phyloP scores from a whole-genome alignment of 2,797 vertebrate species.

The Onychomys arenicola region DNA sequence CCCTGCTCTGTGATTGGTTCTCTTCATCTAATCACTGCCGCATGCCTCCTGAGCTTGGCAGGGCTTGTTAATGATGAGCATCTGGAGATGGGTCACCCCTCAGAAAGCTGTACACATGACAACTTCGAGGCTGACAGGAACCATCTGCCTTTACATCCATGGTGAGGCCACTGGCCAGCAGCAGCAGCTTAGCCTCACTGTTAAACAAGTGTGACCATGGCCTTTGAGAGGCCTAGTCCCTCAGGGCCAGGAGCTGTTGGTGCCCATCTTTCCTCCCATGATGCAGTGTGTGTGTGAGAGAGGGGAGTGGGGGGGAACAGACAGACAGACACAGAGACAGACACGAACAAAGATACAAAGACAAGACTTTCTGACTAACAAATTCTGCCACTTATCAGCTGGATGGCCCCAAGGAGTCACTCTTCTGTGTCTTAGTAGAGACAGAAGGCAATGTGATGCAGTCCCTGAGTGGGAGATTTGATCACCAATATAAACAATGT shows the following conservation, averaged over 20 bases:
- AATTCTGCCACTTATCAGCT: background rate
- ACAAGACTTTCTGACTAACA: background rate
- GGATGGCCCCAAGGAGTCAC: background rate
- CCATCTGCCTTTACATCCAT: too few species aligned
- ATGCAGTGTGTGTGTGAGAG: too few species aligned
- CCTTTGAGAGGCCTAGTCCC: background rate
- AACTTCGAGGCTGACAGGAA: background rate
- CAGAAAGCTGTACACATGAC: background rate
- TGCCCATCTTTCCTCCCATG: background rate
- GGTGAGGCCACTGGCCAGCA: background rate
- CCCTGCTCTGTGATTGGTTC: background rate
- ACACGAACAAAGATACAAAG: background rate
- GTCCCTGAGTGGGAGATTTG: background rate
- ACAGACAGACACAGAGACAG: background rate
- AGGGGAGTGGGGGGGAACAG: too few species aligned
- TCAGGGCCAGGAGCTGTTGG: background rate
- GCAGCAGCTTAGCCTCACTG: background rate
- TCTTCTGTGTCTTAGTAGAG: background rate
- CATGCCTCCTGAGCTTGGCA: background rate
- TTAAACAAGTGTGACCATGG: background rate
- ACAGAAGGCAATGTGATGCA: background rate
- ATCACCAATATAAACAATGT: rapidly evolving
- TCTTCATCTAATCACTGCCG: too few species aligned
- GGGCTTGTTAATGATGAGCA: background rate
- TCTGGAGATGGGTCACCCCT: background rate